Percentiles rank a stretch among this genome's conserved stretches.
phyloP scores from a whole-genome alignment of 2,797 vertebrate species.

The Coilia nasus region DNA sequence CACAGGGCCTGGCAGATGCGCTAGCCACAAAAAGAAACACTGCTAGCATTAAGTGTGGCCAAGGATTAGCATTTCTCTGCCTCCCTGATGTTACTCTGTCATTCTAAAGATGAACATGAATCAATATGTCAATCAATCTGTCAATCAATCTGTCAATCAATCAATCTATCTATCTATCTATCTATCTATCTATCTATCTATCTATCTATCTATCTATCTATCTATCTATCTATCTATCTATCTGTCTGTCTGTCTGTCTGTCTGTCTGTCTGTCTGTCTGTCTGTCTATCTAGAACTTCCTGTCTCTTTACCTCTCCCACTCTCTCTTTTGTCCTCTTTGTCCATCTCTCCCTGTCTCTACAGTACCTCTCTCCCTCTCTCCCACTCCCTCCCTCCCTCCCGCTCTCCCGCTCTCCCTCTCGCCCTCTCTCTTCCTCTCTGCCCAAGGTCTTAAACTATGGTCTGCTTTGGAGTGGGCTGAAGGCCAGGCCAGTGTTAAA shows the following conservation, averaged over 20 bases:
- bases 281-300: too few species aligned
- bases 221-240: too few species aligned
- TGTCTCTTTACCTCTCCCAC: too few species aligned
- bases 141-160: too few species aligned
- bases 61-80: neutral
- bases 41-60: neutral
- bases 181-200: too few species aligned
- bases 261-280: too few species aligned
- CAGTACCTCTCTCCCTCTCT: neutral
- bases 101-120: neutral
- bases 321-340: too few species aligned
- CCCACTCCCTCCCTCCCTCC: neutral
- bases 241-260: too few species aligned
- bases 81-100: neutral
- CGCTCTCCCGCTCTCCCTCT: neutral
- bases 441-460: neutral
- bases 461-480: neutral
- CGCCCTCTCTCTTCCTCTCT: neutral
- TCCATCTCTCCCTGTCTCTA: too few species aligned
- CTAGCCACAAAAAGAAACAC: neutral
- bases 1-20: neutral
- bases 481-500: neutral
- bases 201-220: too few species aligned
- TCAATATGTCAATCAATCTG: too few species aligned
- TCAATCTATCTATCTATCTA: too few species aligned